Base-by-base conservation (phyloP, 2,113 vertebrate genomes). In the Phoenicopterus ruber region DNA sequence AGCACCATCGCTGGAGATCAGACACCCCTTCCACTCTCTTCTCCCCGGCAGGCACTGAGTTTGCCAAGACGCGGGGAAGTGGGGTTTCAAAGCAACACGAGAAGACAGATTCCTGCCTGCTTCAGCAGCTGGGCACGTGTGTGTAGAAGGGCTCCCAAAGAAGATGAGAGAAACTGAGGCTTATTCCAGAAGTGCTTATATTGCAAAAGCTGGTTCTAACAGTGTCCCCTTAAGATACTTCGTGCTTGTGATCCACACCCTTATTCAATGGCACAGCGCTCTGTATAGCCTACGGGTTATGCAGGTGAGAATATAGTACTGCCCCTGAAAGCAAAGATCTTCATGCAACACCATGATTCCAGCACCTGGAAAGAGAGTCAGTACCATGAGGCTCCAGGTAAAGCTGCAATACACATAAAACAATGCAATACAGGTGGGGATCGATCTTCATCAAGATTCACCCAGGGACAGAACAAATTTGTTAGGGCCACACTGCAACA, bases 1-100 rank as follows among this genome's bases (percentile, higher is more conserved):
- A 77, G 59, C 3, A 1, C 6, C 1, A 0, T 29, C 1, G 0
- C 14, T 46, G 31, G 26, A 65, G 18, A 36, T 36, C 55, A 84
- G 63, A 66, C 16, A 66, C 9, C 19, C 18, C 22, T 44, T 52
- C 22, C 42, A 40, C 1, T 3, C 13, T 67, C 22, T 85, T 63
- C 25, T 59, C 25, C 17, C 42, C 67, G 55, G 10, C 47, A 82
- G 29, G 21, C 49, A 42, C 17, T 13, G 55, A 62, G 22, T 58
- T 87, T 87, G 15, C 25, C 72, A 46, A 11, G 38, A 71, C 55
- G 17, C 10, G 4, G 4, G 22, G 40, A 91, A 49, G 13, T 18
- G 13, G 19, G 12, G 55, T 82, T 87, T 81, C 38, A 79, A 95
- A 85, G n/a, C 20, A 47, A 65, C 44, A 42, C 44, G 49, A 63